Percentiles rank a stretch among this genome's conserved stretches.
Evolutionary conservation across 2,797 vertebrate genomes (phyloP).

Genomic region (Thalassophryne amazonica): DNA sequence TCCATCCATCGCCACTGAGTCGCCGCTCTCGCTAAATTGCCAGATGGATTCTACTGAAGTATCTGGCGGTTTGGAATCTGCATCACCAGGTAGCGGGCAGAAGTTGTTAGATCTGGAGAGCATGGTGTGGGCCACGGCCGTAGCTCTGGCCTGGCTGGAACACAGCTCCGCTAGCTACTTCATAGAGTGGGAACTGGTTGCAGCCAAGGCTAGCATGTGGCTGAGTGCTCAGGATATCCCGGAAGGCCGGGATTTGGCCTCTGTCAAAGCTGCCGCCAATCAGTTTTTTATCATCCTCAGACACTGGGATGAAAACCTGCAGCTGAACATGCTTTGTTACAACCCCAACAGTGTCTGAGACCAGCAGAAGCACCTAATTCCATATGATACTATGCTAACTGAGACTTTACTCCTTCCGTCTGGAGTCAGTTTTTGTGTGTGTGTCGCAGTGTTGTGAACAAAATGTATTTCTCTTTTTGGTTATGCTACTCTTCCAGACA

Average conservation of each 20-base stretch:
- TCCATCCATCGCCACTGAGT: constrained; percentile 52
- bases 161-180: constrained; percentile 93
- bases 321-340: constrained; percentile 96
- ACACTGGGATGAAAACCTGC: constrained; percentile 96
- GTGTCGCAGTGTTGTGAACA: constrained; percentile 58
- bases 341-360: constrained; percentile 87
- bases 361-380: constrained; percentile 8
- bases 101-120: constrained; percentile 72
- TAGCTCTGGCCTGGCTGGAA: constrained; percentile 95
- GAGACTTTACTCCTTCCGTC: constrained; percentile 39
- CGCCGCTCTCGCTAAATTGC: constrained; percentile 7
- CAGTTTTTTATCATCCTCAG: constrained; percentile 96
- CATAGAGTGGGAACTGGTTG: constrained; percentile 94
- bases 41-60: constrained; percentile 48
- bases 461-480: constrained; percentile 39
- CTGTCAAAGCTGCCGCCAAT: constrained; percentile 86
- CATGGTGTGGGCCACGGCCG: constrained; percentile 91
- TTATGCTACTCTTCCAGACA: constrained; percentile 57
- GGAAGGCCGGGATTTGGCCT: constrained; percentile 78
- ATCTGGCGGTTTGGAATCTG: constrained; percentile 2
- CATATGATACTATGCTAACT: constrained; percentile 59
- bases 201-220: constrained; percentile 93
- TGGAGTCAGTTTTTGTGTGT: constrained; percentile 51
- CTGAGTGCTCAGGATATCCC: constrained; percentile 85
- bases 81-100: constrained; percentile 14